Evolutionary conservation across 2,113 vertebrate genomes (phyloP).

Genomic region (Turdus rufiventris): DNA sequence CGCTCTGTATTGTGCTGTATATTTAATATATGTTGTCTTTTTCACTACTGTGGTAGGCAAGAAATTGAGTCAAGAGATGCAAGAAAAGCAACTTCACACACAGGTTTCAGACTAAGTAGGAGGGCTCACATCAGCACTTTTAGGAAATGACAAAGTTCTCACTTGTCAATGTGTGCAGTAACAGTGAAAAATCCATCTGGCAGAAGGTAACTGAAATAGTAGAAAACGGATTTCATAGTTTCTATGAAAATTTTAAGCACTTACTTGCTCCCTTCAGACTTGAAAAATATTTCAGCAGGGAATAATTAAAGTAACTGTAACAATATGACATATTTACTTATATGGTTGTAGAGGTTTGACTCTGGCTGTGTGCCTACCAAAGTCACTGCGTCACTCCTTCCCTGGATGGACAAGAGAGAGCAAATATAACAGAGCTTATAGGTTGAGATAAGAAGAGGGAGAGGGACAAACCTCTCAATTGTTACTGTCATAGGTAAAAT

Average conservation of each 20-base stretch:
- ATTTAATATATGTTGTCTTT: neutral
- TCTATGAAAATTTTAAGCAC: neutral
- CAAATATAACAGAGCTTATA: neutral
- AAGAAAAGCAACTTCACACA: neutral
- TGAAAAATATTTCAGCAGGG: neutral
- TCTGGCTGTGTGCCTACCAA: neutral
- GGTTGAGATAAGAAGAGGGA: neutral
- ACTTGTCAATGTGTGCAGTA: slow-evolving; percentile 24
- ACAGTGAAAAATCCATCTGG: slow-evolving; percentile 37
- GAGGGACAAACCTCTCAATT: neutral
- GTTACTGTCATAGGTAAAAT: neutral
- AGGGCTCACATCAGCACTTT: neutral
- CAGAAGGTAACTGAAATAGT: neutral
- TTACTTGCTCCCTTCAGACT: neutral
- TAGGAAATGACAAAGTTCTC: neutral
- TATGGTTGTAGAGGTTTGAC: neutral
- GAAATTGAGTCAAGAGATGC: neutral
- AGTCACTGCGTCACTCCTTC: neutral
- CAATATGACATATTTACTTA: neutral
- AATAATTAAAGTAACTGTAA: neutral
- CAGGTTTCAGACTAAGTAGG: neutral
- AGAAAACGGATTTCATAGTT: neutral
- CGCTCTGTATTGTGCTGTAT: neutral
- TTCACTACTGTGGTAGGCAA: neutral
- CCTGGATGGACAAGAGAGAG: neutral